Conservation (phyloP, 1,140 invertebrate genomes). For the Chrysoperla carnea region DNA sequence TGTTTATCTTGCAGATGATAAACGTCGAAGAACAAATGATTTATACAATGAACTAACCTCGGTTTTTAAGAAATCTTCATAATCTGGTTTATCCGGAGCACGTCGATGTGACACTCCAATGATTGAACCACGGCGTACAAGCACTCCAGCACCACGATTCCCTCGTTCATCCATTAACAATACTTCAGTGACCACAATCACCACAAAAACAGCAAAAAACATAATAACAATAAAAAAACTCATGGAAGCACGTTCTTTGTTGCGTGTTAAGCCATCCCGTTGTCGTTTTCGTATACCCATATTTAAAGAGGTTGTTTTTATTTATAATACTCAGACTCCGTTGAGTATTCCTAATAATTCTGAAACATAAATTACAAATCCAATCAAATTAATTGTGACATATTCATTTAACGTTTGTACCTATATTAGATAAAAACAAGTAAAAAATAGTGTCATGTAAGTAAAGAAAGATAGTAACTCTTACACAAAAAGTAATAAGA, state of each 20-base stretch:
- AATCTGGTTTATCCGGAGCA: constrained; percentile 12
- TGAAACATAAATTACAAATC: too few species aligned
- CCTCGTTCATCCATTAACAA: constrained; percentile 50
- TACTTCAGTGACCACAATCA: constrained; percentile 70
- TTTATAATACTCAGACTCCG: too few species aligned
- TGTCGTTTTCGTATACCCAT: constrained; percentile 5
- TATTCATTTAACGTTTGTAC: too few species aligned
- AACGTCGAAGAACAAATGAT: too few species aligned
- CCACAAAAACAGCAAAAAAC: constrained; percentile 73
- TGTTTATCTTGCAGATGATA: too few species aligned
- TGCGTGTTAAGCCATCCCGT: constrained; percentile 18
- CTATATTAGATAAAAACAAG: too few species aligned
- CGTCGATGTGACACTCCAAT: constrained; percentile 11
- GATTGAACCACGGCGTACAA: constrained; percentile 25
- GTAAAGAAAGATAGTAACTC: too few species aligned
- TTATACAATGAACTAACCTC: too few species aligned
- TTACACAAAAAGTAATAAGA: too few species aligned
- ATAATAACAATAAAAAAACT: constrained; percentile 77
- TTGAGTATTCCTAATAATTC: too few species aligned
- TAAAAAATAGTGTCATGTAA: too few species aligned
- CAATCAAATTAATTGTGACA: too few species aligned
- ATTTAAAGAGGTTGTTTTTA: neutral
- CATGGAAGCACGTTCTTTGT: constrained; percentile 61
- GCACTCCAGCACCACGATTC: constrained; percentile 20
- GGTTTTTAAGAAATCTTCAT: constrained; percentile 2